Percentiles rank a stretch among this genome's conserved stretches.
phyloP scores from a whole-genome alignment of 2,888 invertebrate genomes.

The Rhingia campestris region DNA sequence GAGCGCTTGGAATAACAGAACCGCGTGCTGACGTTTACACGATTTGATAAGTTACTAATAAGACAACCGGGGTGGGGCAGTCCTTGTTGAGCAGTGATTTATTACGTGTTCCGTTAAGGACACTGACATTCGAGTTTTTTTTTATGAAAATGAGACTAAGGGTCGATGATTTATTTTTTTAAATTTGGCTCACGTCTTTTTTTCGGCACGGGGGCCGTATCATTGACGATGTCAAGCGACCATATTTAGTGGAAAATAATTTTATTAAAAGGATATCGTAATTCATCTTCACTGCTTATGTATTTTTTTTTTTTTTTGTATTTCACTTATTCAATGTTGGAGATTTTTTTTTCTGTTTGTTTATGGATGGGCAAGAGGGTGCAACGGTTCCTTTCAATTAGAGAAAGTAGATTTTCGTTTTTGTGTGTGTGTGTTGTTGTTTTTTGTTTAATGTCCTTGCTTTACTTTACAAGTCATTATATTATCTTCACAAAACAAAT shows the following conservation, averaged over 20 bases:
- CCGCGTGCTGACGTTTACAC: conserved; percentile 43
- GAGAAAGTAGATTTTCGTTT: conserved; percentile 68
- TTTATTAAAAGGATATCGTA: conserved; percentile 70
- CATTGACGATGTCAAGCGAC: conserved; percentile 60
- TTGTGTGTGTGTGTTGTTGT: conserved; percentile 26
- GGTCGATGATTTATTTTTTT: conserved; percentile 66
- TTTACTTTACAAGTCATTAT: conserved; percentile 68
- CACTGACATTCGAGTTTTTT: conserved; percentile 40
- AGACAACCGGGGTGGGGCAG: conserved; percentile 26
- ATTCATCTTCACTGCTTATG: conserved; percentile 60
- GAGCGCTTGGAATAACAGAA: conserved; percentile 11
- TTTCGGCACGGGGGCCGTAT: conserved; percentile 37
- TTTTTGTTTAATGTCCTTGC: conserved; percentile 58
- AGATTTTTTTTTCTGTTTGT: conserved; percentile 2
- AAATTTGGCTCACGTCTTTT: conserved; percentile 55
- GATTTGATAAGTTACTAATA: conserved; percentile 64
- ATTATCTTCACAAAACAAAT: conserved; percentile 65
- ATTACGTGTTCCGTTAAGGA: conserved; percentile 40
- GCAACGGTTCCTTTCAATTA: conserved; percentile 67
- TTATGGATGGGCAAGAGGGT: conserved; percentile 38
- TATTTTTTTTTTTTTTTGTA: conserved; percentile 14
- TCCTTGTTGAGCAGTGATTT: conserved; percentile 62
- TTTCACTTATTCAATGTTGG: conserved; percentile 37
- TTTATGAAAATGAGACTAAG: conserved; percentile 36
- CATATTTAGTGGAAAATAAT: conserved; percentile 69